Percentiles rank a stretch among this genome's conserved stretches.
These are phyloP conservation scores for Drosophila fuyamai DNA, from an alignment of 1,140 invertebrate genomes.

Conservation along the genomic window DNA sequence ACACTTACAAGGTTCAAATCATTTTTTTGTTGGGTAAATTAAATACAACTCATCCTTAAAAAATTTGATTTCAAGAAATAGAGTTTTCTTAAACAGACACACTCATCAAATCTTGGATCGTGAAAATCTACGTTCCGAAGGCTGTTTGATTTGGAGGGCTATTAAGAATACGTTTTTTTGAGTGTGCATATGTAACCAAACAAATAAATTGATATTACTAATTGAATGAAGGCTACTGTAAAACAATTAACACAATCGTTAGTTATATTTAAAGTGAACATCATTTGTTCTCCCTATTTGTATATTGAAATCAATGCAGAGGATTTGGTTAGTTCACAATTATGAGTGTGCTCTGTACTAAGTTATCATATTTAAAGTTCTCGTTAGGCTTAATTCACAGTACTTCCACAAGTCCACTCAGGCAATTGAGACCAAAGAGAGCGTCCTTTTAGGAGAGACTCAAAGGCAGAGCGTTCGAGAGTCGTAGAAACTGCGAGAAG, in stretches of 20 bases:
- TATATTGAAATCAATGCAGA: too few relatives aligned
- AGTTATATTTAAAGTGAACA: neutral
- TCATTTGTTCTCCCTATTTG: neutral
- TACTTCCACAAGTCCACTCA: neutral
- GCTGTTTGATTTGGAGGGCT: neutral
- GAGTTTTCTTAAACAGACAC: too few relatives aligned
- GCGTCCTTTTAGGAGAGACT: slow-evolving; percentile 16
- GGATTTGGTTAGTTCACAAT: too few relatives aligned
- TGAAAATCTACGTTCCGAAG: too few relatives aligned
- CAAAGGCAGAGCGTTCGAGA: slow-evolving; percentile 2
- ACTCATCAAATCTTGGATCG: too few relatives aligned
- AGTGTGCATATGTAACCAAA: slow-evolving; percentile 1
- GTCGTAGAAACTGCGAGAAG: slow-evolving; percentile 37
- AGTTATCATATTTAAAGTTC: too few relatives aligned
- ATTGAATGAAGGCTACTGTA: neutral
- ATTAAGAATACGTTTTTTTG: neutral
- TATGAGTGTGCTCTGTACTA: too few relatives aligned
- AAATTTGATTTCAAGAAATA: too few relatives aligned
- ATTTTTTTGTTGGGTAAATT: too few relatives aligned
- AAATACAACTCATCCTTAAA: too few relatives aligned
- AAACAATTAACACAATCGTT: neutral
- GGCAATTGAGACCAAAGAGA: neutral
- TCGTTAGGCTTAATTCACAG: neutral
- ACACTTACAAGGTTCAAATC: too few relatives aligned
- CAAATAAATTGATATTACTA: slow-evolving; percentile 1